Percentiles rank a stretch among this genome's conserved stretches.
phyloP scores from a whole-genome alignment of 1,140 invertebrate species.

The Nixonia krombeini region DNA sequence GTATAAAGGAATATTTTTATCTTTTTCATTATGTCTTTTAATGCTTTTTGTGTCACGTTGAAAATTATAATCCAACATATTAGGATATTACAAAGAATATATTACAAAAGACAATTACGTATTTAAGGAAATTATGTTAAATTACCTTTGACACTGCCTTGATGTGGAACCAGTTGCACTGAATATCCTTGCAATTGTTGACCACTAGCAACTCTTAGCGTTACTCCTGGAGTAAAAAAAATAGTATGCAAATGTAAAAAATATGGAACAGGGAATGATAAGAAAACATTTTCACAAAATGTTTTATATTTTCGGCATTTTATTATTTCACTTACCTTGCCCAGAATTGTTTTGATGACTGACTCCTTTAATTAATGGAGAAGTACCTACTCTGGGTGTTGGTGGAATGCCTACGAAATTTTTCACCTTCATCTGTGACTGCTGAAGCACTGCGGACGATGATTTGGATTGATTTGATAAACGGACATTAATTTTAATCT shows the following conservation, averaged over 20 bases:
- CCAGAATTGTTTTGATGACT: constrained; percentile 57
- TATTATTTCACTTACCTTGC: constrained; percentile 52
- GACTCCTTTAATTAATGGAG: constrained; percentile 61
- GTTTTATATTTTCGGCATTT: too few relatives aligned
- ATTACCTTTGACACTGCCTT: constrained; percentile 73
- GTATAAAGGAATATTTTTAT: too few relatives aligned
- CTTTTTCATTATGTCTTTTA: too few relatives aligned
- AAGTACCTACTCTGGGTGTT: constrained; percentile 66
- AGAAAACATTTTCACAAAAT: too few relatives aligned
- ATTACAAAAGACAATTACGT: constrained; percentile 3
- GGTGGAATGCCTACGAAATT: constrained; percentile 61
- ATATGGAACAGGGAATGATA: too few relatives aligned
- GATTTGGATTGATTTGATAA: constrained; percentile 66
- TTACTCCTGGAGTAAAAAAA: constrained; percentile 62
- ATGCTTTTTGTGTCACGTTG: too few relatives aligned
- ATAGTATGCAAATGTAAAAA: too few relatives aligned
- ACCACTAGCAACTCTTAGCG: constrained; percentile 68
- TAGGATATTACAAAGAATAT: background rate
- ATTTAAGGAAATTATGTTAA: background rate
- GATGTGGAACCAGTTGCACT: constrained; percentile 75
- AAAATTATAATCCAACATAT: too few relatives aligned
- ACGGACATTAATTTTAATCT: constrained; percentile 74
- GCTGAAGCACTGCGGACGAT: constrained; percentile 38
- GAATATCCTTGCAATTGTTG: constrained; percentile 71
- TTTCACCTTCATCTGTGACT: constrained; percentile 59